Percentiles rank a stretch among this genome's conserved stretches.
Conservation (phyloP, 2,797 vertebrate species). For the Enteromius argenteus region DNA sequence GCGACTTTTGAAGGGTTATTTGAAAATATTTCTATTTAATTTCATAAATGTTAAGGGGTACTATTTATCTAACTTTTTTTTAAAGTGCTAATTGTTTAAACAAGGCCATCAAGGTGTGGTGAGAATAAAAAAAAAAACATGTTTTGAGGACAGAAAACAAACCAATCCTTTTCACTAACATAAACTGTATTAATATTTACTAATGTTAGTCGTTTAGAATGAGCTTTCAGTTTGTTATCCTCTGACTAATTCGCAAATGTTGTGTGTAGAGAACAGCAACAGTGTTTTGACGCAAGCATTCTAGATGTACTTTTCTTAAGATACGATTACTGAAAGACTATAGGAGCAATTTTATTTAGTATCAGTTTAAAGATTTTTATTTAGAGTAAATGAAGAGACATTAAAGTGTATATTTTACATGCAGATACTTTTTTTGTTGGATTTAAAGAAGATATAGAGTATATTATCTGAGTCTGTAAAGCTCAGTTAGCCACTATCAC, state of each 20-base stretch:
- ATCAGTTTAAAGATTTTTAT: conserved; percentile 90
- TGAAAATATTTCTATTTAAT: conserved; percentile 76
- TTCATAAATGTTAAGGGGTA: conserved; percentile 79
- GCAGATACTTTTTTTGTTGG: conserved; percentile 98
- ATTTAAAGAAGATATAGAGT: conserved; percentile 77
- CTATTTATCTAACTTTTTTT: conserved; percentile 81
- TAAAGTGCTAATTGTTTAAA: conserved; percentile 82
- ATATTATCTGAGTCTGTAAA: conserved; percentile 85
- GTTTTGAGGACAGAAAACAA: conserved; percentile 67
- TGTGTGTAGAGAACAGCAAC: conserved; percentile 89
- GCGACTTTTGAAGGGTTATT: conserved; percentile 70
- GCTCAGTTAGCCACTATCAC: conserved; percentile 91
- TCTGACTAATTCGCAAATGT: conserved; percentile 88
- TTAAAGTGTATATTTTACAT: conserved; percentile 93
- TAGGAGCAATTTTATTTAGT: conserved; percentile 92
- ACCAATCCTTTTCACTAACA: conserved; percentile 82
- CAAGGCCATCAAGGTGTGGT: conserved; percentile 73
- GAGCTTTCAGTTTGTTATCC: conserved; percentile 92
- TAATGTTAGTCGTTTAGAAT: conserved; percentile 87
- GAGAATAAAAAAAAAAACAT: conserved; percentile 61
- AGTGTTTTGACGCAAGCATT: conserved; percentile 86
- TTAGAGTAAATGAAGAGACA: conserved; percentile 92
- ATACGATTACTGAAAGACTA: conserved; percentile 88
- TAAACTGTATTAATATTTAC: conserved; percentile 83
- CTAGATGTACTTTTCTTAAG: conserved; percentile 88